These are phyloP conservation scores for Caranx melampygus DNA, from an alignment of 2,113 vertebrate species.

Conservation along the genomic window DNA sequence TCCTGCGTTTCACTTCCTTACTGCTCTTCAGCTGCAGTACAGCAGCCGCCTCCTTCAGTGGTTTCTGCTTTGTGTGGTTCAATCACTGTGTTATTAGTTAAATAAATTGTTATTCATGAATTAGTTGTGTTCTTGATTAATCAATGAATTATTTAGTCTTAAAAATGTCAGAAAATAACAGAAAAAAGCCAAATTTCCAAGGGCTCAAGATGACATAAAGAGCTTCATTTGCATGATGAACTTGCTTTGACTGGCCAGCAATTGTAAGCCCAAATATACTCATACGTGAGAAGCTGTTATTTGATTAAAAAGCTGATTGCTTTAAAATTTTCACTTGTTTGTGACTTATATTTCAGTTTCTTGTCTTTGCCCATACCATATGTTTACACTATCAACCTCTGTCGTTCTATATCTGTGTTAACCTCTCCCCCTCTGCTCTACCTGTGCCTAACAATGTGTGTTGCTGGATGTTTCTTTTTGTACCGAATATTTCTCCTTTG, in stretches of 20 bases:
- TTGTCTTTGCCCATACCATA: background rate
- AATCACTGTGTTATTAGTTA: too few species aligned
- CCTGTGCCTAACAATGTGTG: background rate
- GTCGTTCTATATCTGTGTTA: background rate
- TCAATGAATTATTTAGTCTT: background rate
- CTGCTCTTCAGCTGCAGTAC: background rate
- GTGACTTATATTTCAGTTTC: background rate
- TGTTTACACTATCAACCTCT: background rate
- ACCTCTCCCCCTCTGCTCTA: background rate
- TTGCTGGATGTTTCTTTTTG: constrained; percentile 5
- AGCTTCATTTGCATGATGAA: too few species aligned
- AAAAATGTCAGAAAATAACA: too few species aligned
- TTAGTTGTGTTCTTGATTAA: background rate
- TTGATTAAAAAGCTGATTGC: background rate
- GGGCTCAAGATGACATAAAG: too few species aligned
- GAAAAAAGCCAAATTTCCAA: too few species aligned
- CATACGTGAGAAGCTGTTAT: background rate
- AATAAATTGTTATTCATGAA: background rate
- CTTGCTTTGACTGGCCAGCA: too few species aligned
- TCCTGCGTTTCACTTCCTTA: constrained; percentile 16
- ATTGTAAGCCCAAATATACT: background rate
- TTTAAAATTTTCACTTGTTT: background rate
- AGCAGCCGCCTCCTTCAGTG: background rate
- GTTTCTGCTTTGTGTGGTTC: background rate
- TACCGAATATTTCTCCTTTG: constrained; percentile 33